Conservation (phyloP, 2,797 vertebrate species). For the Setipinna tenuifilis region DNA sequence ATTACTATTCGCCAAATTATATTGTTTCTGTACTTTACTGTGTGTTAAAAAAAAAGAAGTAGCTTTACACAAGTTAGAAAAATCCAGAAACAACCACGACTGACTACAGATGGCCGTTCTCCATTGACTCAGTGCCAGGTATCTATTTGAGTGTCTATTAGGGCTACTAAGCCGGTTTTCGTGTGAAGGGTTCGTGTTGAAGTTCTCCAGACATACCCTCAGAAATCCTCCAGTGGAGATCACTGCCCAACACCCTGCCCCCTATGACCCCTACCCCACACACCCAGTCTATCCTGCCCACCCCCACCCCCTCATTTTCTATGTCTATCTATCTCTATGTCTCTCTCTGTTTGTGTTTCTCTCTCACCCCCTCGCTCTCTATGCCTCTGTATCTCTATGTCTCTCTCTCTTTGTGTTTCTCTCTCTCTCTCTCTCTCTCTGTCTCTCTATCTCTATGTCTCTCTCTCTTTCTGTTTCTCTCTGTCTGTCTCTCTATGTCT, state of each 20-base stretch:
- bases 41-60: neutral
- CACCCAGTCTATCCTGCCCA: neutral
- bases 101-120: neutral
- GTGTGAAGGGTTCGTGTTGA: neutral
- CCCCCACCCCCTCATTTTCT: neutral
- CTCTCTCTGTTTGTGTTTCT: neutral
- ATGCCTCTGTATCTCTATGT: too few relatives aligned
- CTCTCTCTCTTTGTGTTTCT: neutral
- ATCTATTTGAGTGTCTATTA: neutral
- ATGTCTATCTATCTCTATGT: neutral
- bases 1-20: neutral
- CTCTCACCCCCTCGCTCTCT: neutral
- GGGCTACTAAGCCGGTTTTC: neutral
- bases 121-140: neutral
- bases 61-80: neutral
- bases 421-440: neutral
- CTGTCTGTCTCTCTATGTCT: too few relatives aligned
- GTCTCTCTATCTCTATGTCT: too few relatives aligned
- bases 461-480: too few relatives aligned
- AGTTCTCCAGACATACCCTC: neutral
- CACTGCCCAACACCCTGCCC: neutral
- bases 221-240: neutral
- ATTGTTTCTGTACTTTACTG: neutral
- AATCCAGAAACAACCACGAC: neutral
- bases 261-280: neutral